Evolutionary conservation across 2,888 invertebrate genomes (phyloP), one percentile per base, ranked within the genome.

Genomic region (Drosophila tripunctata): DNA sequence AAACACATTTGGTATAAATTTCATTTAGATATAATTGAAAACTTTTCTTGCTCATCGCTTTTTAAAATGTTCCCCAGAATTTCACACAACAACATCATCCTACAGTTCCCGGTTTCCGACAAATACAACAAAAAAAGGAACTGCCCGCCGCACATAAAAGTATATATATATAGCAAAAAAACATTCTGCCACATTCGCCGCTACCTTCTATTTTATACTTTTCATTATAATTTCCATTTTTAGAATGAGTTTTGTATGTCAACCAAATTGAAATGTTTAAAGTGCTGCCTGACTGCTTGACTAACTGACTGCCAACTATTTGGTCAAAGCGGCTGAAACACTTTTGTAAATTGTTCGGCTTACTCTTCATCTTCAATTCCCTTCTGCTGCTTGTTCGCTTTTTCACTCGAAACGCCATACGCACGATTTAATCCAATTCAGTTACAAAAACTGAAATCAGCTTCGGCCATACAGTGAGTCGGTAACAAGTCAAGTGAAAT

Each of bases 351-450:
- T 84, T 60, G 64, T 55, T 62, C 52, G 45, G 24, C 21, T 45
- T 43, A 12, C 10, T 43, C 15, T 47, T 33, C 8, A 8, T 66
- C 43, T 24, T n/a, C n/a, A n/a, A n/a, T n/a, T 27, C 10, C 21
- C 3, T 21, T 21, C 27, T 27, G 8, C 27, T 27, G 8, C 27
- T 22, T 10, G 55, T 44, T 35, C 31, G 8, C 27, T 22, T 10
- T 58, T 44, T 35, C 31, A 12, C 21, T 35, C n/a, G 2, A 41
- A 38, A 48, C 22, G 31, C 38, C 43, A 36, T 61, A 85, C 78
- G 86, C 87, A 85, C 86, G 85, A 80, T 85, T 87, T 65, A 81
- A 72, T 73, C 33, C 61, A 60, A 63, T 48, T 52, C 52, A 40
- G 33, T 21, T 15, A 27, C 21, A 15, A n/a, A 27, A 33, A 54